Conservation (phyloP, 2,113 vertebrate genomes). For the Nerophis lumbriciformis region DNA sequence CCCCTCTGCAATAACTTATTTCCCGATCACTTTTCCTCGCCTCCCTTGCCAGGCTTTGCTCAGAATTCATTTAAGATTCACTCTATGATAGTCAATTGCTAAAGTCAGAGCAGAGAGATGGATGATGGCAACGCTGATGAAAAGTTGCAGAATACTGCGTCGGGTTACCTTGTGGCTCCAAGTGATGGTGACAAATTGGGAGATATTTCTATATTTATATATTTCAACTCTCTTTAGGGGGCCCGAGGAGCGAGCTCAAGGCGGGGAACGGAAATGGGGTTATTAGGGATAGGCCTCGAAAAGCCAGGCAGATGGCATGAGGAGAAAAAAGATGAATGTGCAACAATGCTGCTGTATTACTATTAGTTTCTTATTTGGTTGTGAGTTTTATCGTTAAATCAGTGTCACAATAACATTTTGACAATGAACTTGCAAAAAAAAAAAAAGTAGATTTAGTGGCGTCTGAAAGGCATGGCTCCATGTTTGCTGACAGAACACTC, state of each 20-base stretch:
- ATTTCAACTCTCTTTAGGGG: conserved; percentile 2
- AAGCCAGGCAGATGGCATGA: conserved; percentile 6
- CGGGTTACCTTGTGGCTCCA: conserved; percentile 9
- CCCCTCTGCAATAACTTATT: conserved; percentile 33
- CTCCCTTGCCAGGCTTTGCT: conserved; percentile 30
- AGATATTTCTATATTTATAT: not conserved
- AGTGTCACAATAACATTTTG: conserved; percentile 12
- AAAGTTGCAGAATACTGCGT: not conserved
- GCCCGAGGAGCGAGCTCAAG: not conserved
- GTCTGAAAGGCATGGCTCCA: conserved; percentile 10
- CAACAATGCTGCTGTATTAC: conserved; percentile 6
- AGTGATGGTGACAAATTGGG: conserved; percentile 8
- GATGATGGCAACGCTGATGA: conserved; percentile 29
- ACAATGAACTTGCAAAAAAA: conserved; percentile 6
- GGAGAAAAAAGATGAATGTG: conserved; percentile 5
- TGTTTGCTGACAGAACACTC: conserved; percentile 30
- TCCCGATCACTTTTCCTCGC: conserved; percentile 13
- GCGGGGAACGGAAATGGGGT: not conserved
- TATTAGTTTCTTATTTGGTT: not conserved
- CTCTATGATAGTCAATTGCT: conserved; percentile 40
- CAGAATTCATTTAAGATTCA: conserved; percentile 51
- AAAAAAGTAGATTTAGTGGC: too few species aligned
- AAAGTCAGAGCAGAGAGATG: conserved; percentile 41
- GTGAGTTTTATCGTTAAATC: not conserved
- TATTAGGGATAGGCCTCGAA: conserved; percentile 3